Evolutionary conservation across 2,888 invertebrate species (phyloP), one percentile per base, ranked within the genome.

Genomic region (Diachrysia chrysitis): DNA sequence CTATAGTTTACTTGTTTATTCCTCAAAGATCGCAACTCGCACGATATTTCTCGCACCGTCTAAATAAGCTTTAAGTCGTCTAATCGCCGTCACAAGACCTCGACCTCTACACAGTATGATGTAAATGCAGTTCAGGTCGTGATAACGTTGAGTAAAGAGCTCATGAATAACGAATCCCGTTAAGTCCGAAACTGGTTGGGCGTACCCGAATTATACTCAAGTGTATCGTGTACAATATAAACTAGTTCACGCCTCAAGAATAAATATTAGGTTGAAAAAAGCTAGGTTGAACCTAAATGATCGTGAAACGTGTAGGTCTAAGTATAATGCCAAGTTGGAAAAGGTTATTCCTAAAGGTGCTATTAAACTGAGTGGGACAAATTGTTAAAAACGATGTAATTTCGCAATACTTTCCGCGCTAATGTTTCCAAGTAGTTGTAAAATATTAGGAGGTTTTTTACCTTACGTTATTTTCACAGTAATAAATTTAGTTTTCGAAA

Each of bases 401-500:
- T 1, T n/a, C n/a, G n/a, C n/a, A n/a, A n/a, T n/a, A n/a, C n/a
- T n/a, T n/a, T n/a, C n/a, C n/a, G n/a, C n/a, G n/a, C n/a, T n/a
- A 25, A 25, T 25, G 5, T 25, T 25, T 12, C 12, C 17, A 12
- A 12, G 21, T 9, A 21, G 48, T 51, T 21, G 10, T 51, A 0
- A 48, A 21, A 48, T 2, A 48, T 19, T 19, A 12, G 19, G 3
- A 12, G 19, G 9, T 21, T 51, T 21, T 25, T 0, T 25, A 25
- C 16, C 25, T 54, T 16, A 23, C 5, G n/a, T 54, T 16, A 25
- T 16, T 16, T 7, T 23, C 54, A 16, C 16, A 16, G n/a, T 63
- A 35, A 37, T 66, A 60, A 66, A 72, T 46, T 0, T 14, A 66
- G 53, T 29, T 54, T 35, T 37, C 53, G 2, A 72, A 57, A 19